Evolutionary conservation across 2,113 vertebrate species (phyloP).

Genomic region (Anguilla japonica): DNA sequence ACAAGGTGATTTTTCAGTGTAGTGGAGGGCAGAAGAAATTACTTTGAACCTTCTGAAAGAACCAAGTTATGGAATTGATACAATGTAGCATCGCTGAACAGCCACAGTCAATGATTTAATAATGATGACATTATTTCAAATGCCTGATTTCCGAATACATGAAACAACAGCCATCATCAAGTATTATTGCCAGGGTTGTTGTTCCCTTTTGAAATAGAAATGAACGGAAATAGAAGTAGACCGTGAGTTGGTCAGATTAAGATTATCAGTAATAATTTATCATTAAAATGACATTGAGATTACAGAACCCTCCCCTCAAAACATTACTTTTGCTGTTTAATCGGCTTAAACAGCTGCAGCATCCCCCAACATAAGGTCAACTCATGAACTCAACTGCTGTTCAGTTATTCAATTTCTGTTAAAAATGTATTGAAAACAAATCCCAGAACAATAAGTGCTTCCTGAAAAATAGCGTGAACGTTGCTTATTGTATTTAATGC

Average conservation of each 20-base stretch:
- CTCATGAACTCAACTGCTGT: too few relatives aligned
- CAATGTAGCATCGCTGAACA: not conserved
- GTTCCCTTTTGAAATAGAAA: not conserved
- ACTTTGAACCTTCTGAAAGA: not conserved
- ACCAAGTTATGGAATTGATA: not conserved
- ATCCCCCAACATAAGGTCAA: too few relatives aligned
- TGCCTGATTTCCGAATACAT: not conserved
- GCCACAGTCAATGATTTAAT: not conserved
- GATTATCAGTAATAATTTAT: not conserved
- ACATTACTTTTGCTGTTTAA: not conserved
- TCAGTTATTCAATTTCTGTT: too few relatives aligned
- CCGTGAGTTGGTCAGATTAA: too few relatives aligned
- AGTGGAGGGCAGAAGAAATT: not conserved
- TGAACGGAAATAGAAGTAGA: not conserved
- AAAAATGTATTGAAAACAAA: too few relatives aligned
- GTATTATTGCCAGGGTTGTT: not conserved
- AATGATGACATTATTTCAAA: not conserved
- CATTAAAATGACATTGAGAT: not conserved
- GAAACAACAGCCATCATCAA: not conserved
- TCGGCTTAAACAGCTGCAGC: not conserved
- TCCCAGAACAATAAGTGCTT: too few relatives aligned
- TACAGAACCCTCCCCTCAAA: not conserved
- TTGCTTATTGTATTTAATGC: too few relatives aligned
- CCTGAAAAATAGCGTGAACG: too few relatives aligned
- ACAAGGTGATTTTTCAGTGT: not conserved